phyloP scores from a whole-genome alignment of 2,888 invertebrate species.

The Cosmia trapezina region DNA sequence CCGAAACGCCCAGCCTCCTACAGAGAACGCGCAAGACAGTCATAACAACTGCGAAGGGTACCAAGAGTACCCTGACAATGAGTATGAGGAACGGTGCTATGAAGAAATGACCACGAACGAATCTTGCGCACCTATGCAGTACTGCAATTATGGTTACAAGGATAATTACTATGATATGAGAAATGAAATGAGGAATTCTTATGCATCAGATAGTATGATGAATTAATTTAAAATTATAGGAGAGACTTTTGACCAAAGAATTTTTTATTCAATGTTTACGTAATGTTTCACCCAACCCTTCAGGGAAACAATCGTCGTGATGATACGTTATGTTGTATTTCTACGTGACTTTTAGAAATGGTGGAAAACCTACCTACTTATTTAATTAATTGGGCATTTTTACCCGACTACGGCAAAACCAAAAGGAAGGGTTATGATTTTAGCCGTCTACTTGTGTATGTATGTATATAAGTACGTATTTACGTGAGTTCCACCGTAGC shows the following conservation, averaged over 20 bases:
- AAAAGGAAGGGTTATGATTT: too few species aligned
- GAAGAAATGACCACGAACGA: conserved; percentile 78
- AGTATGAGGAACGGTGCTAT: conserved; percentile 83
- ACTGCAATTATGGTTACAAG: conserved; percentile 84
- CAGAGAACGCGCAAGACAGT: conserved; percentile 52
- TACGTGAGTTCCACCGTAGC: too few species aligned
- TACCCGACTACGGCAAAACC: too few species aligned
- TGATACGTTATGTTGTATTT: too few species aligned
- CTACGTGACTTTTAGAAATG: not conserved
- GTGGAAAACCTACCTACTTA: not conserved
- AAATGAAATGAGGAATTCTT: conserved; percentile 79
- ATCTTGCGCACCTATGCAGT: conserved; percentile 76
- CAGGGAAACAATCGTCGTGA: not conserved
- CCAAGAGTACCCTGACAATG: conserved; percentile 83
- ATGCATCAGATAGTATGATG: conserved; percentile 79
- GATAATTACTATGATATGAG: conserved; percentile 84
- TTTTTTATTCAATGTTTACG: conserved; percentile 5
- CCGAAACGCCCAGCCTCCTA: conserved; percentile 61
- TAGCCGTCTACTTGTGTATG: too few species aligned
- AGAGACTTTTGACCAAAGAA: conserved; percentile 30
- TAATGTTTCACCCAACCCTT: too few species aligned
- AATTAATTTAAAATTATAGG: conserved; percentile 62
- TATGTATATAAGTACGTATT: too few species aligned
- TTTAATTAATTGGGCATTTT: conserved; percentile 15
- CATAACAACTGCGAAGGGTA: conserved; percentile 71